Evolutionary conservation across 2,797 vertebrate species (phyloP).

Genomic region (Chiroxiphia lanceolata): DNA sequence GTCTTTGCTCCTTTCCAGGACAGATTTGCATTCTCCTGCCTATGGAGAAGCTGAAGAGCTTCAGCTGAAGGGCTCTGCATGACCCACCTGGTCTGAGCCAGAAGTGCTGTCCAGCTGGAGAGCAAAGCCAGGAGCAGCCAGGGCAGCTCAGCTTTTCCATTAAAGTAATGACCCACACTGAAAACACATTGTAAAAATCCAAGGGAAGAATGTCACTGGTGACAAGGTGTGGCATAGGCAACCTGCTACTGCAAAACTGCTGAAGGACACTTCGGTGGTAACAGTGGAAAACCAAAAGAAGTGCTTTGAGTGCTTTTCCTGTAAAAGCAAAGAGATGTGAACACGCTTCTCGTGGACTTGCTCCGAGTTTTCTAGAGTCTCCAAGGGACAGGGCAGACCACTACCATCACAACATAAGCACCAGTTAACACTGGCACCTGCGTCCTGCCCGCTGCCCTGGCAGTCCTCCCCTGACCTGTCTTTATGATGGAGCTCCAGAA

Average conservation of each 20-base stretch:
- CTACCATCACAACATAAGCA: neutral
- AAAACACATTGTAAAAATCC: neutral
- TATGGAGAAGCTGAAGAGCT: neutral
- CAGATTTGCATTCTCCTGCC: neutral
- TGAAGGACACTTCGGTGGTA: neutral
- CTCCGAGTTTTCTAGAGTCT: neutral
- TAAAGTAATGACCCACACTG: neutral
- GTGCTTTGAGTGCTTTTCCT: neutral
- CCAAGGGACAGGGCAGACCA: neutral
- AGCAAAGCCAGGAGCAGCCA: neutral
- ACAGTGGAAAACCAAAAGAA: neutral
- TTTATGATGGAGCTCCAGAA: neutral
- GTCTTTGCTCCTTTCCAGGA: neutral
- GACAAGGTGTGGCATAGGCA: neutral
- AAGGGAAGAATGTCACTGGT: neutral
- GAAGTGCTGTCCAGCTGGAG: neutral
- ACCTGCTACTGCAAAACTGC: neutral
- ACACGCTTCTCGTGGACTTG: accelerated
- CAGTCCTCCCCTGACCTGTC: neutral
- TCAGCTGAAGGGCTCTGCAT: neutral
- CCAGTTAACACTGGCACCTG: neutral
- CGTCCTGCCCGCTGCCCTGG: neutral
- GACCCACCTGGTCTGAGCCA: neutral
- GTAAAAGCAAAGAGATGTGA: accelerated
- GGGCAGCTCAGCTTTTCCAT: slow-evolving; percentile 7